Evolutionary conservation across 1,140 invertebrate species (phyloP).

Genomic region (Aphelenchoides besseyi): DNA sequence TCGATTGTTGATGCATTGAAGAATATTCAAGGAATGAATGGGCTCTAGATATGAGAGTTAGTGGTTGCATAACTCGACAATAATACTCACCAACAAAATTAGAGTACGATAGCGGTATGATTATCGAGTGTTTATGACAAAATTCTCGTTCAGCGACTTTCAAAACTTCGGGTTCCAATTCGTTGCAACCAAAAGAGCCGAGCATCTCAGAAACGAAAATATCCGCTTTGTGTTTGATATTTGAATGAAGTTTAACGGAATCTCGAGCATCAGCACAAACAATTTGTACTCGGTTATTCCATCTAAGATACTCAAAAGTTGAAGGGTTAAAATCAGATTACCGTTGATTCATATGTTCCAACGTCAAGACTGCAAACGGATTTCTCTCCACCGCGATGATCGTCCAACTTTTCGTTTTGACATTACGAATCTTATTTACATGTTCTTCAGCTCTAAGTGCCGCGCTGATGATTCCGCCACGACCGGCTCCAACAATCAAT

Average conservation of each 20-base stretch:
- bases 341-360: conserved; percentile 58
- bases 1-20: neutral
- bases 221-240: conserved; percentile 66
- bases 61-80: conserved; percentile 2
- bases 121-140: conserved; percentile 48
- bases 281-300: conserved; percentile 70
- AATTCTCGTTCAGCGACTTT: conserved; percentile 66
- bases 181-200: conserved; percentile 97
- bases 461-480: conserved; percentile 80
- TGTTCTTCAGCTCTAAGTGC: conserved; percentile 34
- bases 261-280: conserved; percentile 86
- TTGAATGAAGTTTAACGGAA: conserved; percentile 65
- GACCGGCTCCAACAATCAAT: conserved; percentile 89
- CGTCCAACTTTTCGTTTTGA: conserved; percentile 17
- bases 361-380: conserved; percentile 87
- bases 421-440: neutral
- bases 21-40: conserved; percentile 47
- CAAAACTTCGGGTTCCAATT: conserved; percentile 94
- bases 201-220: conserved; percentile 93
- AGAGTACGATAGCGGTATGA: conserved; percentile 50
- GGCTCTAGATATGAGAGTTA: conserved; percentile 37
- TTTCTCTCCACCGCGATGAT: conserved; percentile 84
- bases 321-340: conserved; percentile 26
- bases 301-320: conserved; percentile 34
- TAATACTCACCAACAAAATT: conserved; percentile 31